Conservation (phyloP, 2,888 invertebrate species). For the Pristionchus mayeri region DNA sequence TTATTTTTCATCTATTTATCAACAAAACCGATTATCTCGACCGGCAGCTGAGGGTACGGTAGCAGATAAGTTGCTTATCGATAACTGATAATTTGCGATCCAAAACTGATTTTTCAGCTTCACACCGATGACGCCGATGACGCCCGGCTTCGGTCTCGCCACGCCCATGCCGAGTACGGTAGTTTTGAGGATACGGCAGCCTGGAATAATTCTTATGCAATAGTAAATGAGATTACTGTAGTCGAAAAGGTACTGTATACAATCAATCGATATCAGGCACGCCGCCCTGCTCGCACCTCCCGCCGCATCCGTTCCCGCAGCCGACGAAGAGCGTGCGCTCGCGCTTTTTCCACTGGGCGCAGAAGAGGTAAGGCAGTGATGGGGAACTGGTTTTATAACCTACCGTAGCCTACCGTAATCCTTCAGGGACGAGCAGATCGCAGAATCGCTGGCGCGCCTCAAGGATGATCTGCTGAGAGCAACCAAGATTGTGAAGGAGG, state of each 20-base stretch:
- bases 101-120: constrained; percentile 8
- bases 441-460: constrained; percentile 89
- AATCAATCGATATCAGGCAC: too few relatives aligned
- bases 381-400: too few relatives aligned
- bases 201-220: too few relatives aligned
- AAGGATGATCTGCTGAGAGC: constrained; percentile 94
- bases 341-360: constrained; percentile 78
- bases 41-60: too few relatives aligned
- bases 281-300: constrained; percentile 56
- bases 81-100: too few relatives aligned
- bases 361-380: constrained; percentile 76
- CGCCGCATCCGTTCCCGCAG: constrained; percentile 63
- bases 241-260: background rate
- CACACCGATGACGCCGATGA: constrained; percentile 72
- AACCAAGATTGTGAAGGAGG: constrained; percentile 94
- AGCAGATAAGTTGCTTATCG: too few relatives aligned
- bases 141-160: constrained; percentile 82
- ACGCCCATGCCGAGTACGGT: constrained; percentile 82
- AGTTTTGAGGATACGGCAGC: too few relatives aligned
- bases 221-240: background rate
- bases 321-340: constrained; percentile 69
- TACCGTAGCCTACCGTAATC: background rate
- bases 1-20: too few relatives aligned
- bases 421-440: constrained; percentile 94
- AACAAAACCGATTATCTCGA: too few relatives aligned